Conservation (phyloP, 2,888 invertebrate genomes). For the Sialis lutaria region DNA sequence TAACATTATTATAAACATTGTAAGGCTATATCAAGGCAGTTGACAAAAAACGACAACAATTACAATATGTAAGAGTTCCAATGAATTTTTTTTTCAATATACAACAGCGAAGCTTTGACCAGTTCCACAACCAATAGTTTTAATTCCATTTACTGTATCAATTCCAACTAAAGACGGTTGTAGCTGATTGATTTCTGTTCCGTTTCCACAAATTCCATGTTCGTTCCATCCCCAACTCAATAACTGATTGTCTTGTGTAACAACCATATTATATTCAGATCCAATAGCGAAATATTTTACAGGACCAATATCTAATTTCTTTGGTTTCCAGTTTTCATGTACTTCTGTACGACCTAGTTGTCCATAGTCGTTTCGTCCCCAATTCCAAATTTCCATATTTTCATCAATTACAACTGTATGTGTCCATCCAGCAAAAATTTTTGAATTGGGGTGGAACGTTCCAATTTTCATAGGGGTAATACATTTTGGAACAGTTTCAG, state of each 20-base stretch:
- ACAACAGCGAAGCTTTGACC: slow-evolving; percentile 33
- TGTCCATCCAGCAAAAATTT: slow-evolving; percentile 58
- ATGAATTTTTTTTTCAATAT: no score
- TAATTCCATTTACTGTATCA: slow-evolving; percentile 7
- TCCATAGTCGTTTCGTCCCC: slow-evolving; percentile 70
- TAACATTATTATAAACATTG: no score
- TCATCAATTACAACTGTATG: slow-evolving; percentile 48
- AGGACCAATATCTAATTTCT: slow-evolving; percentile 27
- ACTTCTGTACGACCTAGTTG: slow-evolving; percentile 41
- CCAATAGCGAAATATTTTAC: slow-evolving; percentile 46
- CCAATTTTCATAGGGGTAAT: slow-evolving; percentile 35
- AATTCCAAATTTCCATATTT: slow-evolving; percentile 44
- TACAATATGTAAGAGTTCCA: no score
- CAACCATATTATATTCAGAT: slow-evolving; percentile 62
- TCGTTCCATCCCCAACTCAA: slow-evolving; percentile 86
- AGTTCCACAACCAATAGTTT: slow-evolving; percentile 27
- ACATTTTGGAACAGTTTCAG: slow-evolving; percentile 30
- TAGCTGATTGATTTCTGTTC: slow-evolving; percentile 27
- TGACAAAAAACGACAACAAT: no score
- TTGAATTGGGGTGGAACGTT: slow-evolving; percentile 22
- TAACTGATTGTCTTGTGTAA: slow-evolving; percentile 43
- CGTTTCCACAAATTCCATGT: slow-evolving; percentile 69
- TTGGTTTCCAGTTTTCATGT: slow-evolving; percentile 27
- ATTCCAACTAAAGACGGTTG: slow-evolving; percentile 25
- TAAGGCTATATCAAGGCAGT: no score